phyloP scores from a whole-genome alignment of 1,140 invertebrate genomes.

The Pentalonia nigronervosa region DNA sequence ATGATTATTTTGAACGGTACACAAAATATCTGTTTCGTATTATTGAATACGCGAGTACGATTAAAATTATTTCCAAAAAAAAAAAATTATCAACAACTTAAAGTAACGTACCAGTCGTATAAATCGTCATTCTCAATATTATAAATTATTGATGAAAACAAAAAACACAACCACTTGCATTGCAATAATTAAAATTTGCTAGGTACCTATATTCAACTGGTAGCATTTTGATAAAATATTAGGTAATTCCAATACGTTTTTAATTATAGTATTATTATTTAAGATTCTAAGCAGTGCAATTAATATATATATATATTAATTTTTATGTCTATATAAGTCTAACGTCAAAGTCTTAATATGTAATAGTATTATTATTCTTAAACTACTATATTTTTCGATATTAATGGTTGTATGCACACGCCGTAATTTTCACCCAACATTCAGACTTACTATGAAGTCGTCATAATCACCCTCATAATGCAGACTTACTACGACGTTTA shows the following conservation, averaged over 20 bases:
- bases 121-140: too few species aligned
- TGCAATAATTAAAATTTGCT: not conserved
- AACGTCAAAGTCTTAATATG: not conserved
- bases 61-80: not conserved
- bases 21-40: not conserved
- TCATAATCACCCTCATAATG: too few species aligned
- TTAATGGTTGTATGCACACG: not conserved
- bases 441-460: too few species aligned
- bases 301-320: too few species aligned
- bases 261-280: not conserved
- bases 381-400: not conserved
- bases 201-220: too few species aligned
- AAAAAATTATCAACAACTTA: not conserved
- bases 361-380: not conserved
- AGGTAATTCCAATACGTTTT: not conserved
- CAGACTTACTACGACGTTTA: too few species aligned
- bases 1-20: not conserved
- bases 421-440: not conserved
- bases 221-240: too few species aligned
- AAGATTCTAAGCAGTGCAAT: not conserved
- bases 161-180: too few species aligned
- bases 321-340: too few species aligned
- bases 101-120: not conserved
- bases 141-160: too few species aligned
- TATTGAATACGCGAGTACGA: not conserved